A percentile compares a stretch with the other conserved stretches of the same genome.
phyloP scores from a whole-genome alignment of 2,113 vertebrate genomes.

The Ranitomeya variabilis region DNA sequence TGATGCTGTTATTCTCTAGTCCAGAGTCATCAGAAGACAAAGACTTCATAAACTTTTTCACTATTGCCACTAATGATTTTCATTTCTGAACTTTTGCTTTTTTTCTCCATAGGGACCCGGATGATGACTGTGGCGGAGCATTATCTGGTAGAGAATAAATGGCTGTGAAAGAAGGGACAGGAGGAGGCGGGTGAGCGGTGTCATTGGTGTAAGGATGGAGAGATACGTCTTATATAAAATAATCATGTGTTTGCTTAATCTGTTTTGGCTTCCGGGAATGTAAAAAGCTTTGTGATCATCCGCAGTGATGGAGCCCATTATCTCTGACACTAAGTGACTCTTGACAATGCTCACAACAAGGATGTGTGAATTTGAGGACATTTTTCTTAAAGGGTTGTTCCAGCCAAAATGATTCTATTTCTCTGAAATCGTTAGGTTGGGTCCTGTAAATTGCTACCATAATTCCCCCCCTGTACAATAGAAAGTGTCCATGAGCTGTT shows the following conservation, averaged over 20 bases:
- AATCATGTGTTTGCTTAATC: not conserved
- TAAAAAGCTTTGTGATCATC: slow-evolving; percentile 4
- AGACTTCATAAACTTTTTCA: slow-evolving; percentile 8
- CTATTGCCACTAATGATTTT: not conserved
- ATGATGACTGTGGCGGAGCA: not conserved
- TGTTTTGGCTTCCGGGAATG: not conserved
- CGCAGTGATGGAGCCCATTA: not conserved
- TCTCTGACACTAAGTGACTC: not conserved
- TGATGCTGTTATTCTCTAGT: not conserved
- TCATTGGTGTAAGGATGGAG: not conserved
- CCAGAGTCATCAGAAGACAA: not conserved
- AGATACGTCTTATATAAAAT: not conserved
- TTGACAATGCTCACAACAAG: not conserved
- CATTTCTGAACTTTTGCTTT: slow-evolving; percentile 3
- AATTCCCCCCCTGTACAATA: not conserved
- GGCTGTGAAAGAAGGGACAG: not conserved
- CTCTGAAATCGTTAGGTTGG: not conserved
- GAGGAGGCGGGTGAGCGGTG: not conserved
- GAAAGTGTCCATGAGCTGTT: not conserved
- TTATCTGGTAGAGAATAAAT: slow-evolving; percentile 15
- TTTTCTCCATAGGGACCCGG: not conserved
- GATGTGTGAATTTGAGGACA: not conserved
- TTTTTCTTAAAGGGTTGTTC: not conserved
- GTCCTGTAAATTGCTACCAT: not conserved
- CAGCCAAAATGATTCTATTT: not conserved